phyloP scores from a whole-genome alignment of 2,888 invertebrate species.

The Calephelis perditalis region DNA sequence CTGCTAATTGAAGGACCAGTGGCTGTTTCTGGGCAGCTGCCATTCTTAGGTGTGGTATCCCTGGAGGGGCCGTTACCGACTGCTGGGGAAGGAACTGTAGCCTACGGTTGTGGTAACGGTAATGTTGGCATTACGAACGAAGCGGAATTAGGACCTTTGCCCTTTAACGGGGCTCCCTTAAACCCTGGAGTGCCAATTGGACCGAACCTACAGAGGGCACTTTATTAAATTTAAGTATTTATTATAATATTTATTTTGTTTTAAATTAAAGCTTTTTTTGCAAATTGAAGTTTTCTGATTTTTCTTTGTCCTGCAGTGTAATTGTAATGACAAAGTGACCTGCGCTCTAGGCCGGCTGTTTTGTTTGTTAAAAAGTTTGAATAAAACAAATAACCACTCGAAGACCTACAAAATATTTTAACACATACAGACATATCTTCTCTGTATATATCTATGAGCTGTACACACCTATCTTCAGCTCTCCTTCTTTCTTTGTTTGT shows the following conservation, averaged over 20 bases:
- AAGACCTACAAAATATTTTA: too few relatives aligned
- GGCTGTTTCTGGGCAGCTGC: slow-evolving; percentile 36
- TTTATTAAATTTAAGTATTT: slow-evolving; percentile 16
- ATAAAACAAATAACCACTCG: too few relatives aligned
- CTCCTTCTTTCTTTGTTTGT: too few relatives aligned
- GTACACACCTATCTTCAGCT: too few relatives aligned
- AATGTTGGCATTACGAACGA: slow-evolving; percentile 15
- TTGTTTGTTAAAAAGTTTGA: too few relatives aligned
- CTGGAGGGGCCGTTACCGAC: slow-evolving; percentile 38
- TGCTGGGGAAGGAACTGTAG: slow-evolving; percentile 37
- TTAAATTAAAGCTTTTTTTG: background rate
- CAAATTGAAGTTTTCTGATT: background rate
- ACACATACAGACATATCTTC: too few relatives aligned
- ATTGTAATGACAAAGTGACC: too few relatives aligned
- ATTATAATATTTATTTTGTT: slow-evolving; percentile 4
- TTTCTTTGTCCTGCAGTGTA: background rate
- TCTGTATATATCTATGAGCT: too few relatives aligned
- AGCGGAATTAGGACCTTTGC: slow-evolving; percentile 4
- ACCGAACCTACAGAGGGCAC: slow-evolving; percentile 8
- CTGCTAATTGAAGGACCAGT: slow-evolving; percentile 37
- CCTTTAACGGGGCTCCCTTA: background rate
- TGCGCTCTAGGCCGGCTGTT: too few relatives aligned
- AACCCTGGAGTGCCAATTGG: slow-evolving; percentile 1
- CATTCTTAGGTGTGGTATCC: slow-evolving; percentile 36
- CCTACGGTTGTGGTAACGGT: slow-evolving; percentile 29